These are phyloP conservation scores for Polietes domitor DNA, from an alignment of 2,888 invertebrate genomes.

Conservation along the genomic window DNA sequence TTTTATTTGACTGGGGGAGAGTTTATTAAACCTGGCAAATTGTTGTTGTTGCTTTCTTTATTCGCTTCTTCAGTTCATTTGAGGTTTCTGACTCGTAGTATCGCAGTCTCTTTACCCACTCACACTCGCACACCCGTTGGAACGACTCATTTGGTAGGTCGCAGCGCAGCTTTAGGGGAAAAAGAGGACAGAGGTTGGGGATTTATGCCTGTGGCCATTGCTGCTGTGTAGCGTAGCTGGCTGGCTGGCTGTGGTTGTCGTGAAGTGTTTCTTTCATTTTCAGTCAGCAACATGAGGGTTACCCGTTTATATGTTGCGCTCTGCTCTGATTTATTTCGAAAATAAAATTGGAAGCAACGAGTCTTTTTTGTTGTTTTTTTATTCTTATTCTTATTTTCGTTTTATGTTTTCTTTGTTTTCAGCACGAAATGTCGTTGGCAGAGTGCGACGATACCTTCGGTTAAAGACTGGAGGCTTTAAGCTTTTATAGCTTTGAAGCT, in stretches of 20 bases:
- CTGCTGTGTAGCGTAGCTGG: not conserved
- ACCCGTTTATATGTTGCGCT: slow-evolving; percentile 20
- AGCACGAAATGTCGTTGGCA: not conserved
- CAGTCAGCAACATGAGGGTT: not conserved
- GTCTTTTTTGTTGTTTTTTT: not conserved
- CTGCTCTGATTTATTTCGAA: slow-evolving; percentile 21
- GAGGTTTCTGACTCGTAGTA: slow-evolving; percentile 4
- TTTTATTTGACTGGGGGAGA: not conserved
- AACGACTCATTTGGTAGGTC: no score
- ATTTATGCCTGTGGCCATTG: not conserved
- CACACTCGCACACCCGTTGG: not conserved
- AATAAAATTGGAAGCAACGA: slow-evolving; percentile 10
- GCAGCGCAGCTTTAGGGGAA: not conserved
- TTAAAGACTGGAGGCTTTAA: slow-evolving; percentile 5
- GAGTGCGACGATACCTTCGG: not conserved
- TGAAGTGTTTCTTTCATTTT: slow-evolving; percentile 1
- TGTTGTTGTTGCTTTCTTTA: slow-evolving; percentile 11
- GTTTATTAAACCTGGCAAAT: slow-evolving; percentile 38
- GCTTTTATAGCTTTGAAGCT: slow-evolving; percentile 7
- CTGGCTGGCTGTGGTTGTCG: not conserved
- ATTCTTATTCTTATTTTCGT: no score
- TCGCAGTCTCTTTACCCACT: not conserved
- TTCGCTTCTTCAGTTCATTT: slow-evolving; percentile 37
- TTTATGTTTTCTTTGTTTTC: not conserved
- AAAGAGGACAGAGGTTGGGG: not conserved